Evolutionary conservation across 2,888 invertebrate species (phyloP), one percentile per base, ranked within the genome.

Genomic region (Listrodromus nycthemerus): DNA sequence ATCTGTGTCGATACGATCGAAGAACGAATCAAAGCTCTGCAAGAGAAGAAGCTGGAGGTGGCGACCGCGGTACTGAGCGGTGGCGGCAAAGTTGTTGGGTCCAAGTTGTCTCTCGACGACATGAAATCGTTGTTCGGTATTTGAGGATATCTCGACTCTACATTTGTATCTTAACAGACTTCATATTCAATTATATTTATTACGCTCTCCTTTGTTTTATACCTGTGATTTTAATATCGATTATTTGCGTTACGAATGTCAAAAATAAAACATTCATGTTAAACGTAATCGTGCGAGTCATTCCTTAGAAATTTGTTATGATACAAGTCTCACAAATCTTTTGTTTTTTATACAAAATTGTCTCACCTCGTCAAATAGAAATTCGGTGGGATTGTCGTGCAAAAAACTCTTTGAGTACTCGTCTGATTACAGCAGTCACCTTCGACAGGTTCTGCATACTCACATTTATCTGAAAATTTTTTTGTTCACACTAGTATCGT

Each of bases 1-100:
- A 95, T 99, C 91, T 96, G 97, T 88, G 94, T 95, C 81, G 96
- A 97, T 70, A 98, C 98, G 0, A 97, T 99, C 24, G 99, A 99
- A 93, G 97, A 98, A 91, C 95, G 96, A 58, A 98, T 99, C 87
- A 95, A 97, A 80, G 94, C 94, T 1, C 94, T 99, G 30, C 99
- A 99, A 92, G 95, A 97, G 21, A 95, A 94, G 71, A 99, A 99
- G 93, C 90, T 97, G 58, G 94, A 95, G 65, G 91, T 98, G 55
- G 98, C 99, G 0, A 95, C 96, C 58, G 96, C 95, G 87, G 95
- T 98, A n/a, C 94, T 98, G 0, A 96, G 96, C 0, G 97, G 95
- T 24, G 95, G 95, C 30, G 95, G 95, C 87, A 94, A 95, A 87
- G 94, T 93, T 0, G 94, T 94, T 78, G 94, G 95, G 45, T 96